Base-by-base conservation (phyloP, 1,140 invertebrate species). In the Euglossa dilemma region DNA sequence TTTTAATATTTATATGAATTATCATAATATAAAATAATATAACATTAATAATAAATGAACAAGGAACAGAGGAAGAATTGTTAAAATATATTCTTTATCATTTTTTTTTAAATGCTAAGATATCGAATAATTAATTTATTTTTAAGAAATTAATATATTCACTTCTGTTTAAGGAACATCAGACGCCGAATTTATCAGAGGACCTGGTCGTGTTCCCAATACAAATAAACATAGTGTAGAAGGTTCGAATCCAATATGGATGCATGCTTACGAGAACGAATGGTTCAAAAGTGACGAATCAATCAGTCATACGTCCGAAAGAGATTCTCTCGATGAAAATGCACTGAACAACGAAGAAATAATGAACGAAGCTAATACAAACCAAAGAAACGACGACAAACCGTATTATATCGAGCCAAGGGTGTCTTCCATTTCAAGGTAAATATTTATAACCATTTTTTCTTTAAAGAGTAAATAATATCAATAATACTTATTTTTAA, bases 171-270 rank as follows among this genome's bases (percentile, higher is more conserved):
- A 72, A 92, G 96, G 96, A 71, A 93, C 95, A 36, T 95, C 95
- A 73, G 96, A 98, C 89, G 97, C 97, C 2, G 96, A 97, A 90
- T 96, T 97, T 71, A 96, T 97, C 28, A 94, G 96, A 80, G 96
- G 95, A 87, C 95, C 96, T 23, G 96, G 96, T 54, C 94, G 97
- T 86, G 98, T 99, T 8, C 98, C 98, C 4, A 99, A 99, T 91
- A 99, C 98, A 6, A 99, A 99, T 93, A 98, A 98, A 91, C 98
- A 99, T 92, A 98, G 98, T 89, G 96, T 97, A 9, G 98, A 98
- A 94, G 98, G 98, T 54, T 98, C 97, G 14, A 99, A 99, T 95
- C 98, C 98, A 0, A 98, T 99, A 88, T 99, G 98, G 98, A 96
- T 99, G 93, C 97, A 98, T 89, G 97, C 98, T 12, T 98, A 98